Evolutionary conservation across 2,888 invertebrate genomes (phyloP), one percentile per base, ranked within the genome.

Genomic region (Aphidoletes aphidimyza): DNA sequence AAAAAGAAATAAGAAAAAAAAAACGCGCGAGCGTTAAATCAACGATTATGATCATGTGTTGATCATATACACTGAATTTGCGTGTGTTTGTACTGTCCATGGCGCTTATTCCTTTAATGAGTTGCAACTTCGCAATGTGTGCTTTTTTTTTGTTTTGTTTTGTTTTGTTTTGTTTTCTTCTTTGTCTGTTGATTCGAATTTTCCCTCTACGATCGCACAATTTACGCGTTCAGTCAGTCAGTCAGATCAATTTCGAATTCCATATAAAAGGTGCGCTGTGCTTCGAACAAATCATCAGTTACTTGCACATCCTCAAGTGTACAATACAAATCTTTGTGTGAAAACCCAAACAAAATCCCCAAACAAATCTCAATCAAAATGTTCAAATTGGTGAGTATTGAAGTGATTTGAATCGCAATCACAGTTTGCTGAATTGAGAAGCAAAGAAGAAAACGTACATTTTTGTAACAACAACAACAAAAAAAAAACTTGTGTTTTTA

Each of bases 331-430:
- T 69, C 34, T 59, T 59, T 9, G 19, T 78, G 30, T 9, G 34
- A 47, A 47, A 47, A 11, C 17, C 19, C 2, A 47, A 47, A 49
- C 45, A 30, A 83, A n/a, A n/a, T n/a, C n/a, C n/a, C n/a, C 2
- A 34, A 83, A 47, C 81, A 11, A 45, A 83, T 49, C 45, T 9
- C 14, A 3, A 19, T 49, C 86, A 87, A 86, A 86, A 87, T 87
- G 87, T 86, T 86, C 86, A 87, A 86, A 86, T 86, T 87, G 85
- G 87, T 87, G 86, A 85, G 87, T 86, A 47, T 22, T 42, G 8
- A 69, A n/a, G 37, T 37, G 30, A 54, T 36, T 0, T 34, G 36
- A 8, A n/a, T 19, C 17, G 54, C 22, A 19, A n/a, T 54, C 54
- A n/a, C n/a, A n/a, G n/a, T n/a, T n/a, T n/a, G n/a, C 2, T 11